A percentile compares a stretch with the other conserved stretches of the same genome.
phyloP scores from a whole-genome alignment of 2,797 vertebrate species.

The Potorous gilbertii region DNA sequence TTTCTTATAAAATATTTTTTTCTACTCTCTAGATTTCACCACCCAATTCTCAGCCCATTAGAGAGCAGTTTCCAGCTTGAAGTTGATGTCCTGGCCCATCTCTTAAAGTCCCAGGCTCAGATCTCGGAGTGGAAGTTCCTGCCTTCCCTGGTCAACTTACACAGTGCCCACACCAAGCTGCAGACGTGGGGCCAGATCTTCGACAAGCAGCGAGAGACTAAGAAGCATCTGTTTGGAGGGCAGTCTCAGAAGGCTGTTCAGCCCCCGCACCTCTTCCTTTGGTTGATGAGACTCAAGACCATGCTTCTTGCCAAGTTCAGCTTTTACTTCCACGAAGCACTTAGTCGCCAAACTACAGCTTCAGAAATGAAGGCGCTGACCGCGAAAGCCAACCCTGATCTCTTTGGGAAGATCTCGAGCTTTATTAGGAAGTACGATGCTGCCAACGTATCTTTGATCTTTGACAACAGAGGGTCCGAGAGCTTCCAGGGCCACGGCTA shows the following conservation, averaged over 20 bases:
- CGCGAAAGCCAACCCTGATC: constrained; percentile 93
- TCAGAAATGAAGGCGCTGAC: constrained; percentile 95
- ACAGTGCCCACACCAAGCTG: constrained; percentile 94
- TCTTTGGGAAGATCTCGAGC: constrained; percentile 94
- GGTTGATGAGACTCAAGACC: constrained; percentile 95
- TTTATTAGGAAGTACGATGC: constrained; percentile 97
- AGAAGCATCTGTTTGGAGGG: constrained; percentile 97
- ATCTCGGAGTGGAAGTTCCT: constrained; percentile 98
- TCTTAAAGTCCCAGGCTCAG: constrained; percentile 95
- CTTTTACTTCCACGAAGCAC: constrained; percentile 97
- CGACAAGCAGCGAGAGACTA: constrained; percentile 96
- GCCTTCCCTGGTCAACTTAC: constrained; percentile 94
- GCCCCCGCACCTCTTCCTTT: constrained; percentile 95
- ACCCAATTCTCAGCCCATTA: constrained; percentile 96
- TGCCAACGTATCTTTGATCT: constrained; percentile 95
- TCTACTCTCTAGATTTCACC: constrained; percentile 92
- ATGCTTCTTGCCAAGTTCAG: constrained; percentile 96
- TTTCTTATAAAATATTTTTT: constrained; percentile 53
- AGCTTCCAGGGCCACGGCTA: constrained; percentile 99
- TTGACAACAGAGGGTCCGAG: constrained; percentile 95
- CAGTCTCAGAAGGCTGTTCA: constrained; percentile 96
- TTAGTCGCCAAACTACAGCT: constrained; percentile 93
- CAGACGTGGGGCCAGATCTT: constrained; percentile 96
- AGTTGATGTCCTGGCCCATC: constrained; percentile 94
- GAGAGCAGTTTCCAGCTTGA: constrained; percentile 98